Base-by-base conservation (phyloP, 92 coral and sea anemone genomes). In the Paragorgia papillata region DNA sequence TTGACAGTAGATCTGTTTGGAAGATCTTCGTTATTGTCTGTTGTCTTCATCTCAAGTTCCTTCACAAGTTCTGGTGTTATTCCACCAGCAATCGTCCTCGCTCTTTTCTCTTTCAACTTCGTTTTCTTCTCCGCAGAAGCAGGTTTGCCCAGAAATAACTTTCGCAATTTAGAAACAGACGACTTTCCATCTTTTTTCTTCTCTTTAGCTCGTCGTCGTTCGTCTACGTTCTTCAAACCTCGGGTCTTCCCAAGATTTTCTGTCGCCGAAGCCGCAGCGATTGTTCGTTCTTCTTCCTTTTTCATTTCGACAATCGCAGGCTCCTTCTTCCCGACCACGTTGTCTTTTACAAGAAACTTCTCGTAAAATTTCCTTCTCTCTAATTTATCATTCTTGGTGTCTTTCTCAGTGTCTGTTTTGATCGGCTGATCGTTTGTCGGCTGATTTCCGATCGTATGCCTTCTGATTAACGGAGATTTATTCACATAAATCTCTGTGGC, bases 61-160 rank as follows among this genome's bases (percentile, higher is more conserved):
- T 86, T 79, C 32, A 80, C 22, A 50, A 86, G 80, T 37, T 89
- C 94, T 7, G 90, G 86, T 57, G 85, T 85, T 24, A 83, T 80
- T 10, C 88, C 88, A 14, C 80, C 94, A 33, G 90, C 90, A 29
- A 89, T 80, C 10, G 94, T 89, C 71, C 81, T 85, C 2, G 94
- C 90, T 32, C 94, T 46, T 31, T 51, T 35, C 2, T 71, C 78
- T 55, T 32, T 71, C 8, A 71, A 32, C 33, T 51, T 71, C 18
- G 78, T 27, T 25, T 71, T 71, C 27, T 55, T 71, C 64, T 71
- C 78, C 10, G 21, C 32, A 26, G 55, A 14, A 31, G 49, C 10
- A 53, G 78, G n/a, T 51, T 50, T 56, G 34, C 21, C 64, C 44
- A 55, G 58, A 32, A 71, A 71, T 37, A 71, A 55, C 9, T 53